Conservation (phyloP, 2,113 vertebrate genomes). For the Chunga burmeisteri region DNA sequence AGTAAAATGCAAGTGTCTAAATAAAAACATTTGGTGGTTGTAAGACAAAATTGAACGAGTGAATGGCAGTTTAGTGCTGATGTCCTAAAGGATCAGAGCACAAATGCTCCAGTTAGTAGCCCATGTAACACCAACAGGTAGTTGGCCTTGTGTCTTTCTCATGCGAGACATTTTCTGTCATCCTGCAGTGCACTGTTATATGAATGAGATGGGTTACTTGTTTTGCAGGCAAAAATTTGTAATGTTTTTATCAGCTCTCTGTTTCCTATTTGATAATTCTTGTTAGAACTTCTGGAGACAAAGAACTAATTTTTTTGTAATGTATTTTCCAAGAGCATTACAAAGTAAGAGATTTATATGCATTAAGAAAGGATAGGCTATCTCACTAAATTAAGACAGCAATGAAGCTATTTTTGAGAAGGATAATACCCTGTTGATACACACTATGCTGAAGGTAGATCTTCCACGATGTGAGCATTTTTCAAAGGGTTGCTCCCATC, state of each 20-base stretch:
- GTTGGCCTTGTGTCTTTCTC: not conserved
- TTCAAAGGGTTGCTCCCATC: not conserved
- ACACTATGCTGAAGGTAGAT: not conserved
- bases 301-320: not conserved
- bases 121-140: fast-evolving
- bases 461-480: not conserved
- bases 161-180: not conserved
- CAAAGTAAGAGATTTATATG: not conserved
- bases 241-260: not conserved
- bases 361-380: not conserved
- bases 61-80: not conserved
- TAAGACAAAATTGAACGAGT: not conserved
- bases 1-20: not conserved
- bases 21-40: not conserved
- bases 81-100: not conserved
- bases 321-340: not conserved
- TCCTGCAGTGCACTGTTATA: too few species aligned
- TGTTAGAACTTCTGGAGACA: not conserved
- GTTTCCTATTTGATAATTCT: not conserved
- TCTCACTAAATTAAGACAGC: not conserved
- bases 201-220: not conserved
- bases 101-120: not conserved
- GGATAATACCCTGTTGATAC: not conserved
- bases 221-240: not conserved
- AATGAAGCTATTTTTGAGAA: not conserved